Evolutionary conservation across 2,888 invertebrate species (phyloP), one percentile per base, ranked within the genome.

Genomic region (Netelia virgata): DNA sequence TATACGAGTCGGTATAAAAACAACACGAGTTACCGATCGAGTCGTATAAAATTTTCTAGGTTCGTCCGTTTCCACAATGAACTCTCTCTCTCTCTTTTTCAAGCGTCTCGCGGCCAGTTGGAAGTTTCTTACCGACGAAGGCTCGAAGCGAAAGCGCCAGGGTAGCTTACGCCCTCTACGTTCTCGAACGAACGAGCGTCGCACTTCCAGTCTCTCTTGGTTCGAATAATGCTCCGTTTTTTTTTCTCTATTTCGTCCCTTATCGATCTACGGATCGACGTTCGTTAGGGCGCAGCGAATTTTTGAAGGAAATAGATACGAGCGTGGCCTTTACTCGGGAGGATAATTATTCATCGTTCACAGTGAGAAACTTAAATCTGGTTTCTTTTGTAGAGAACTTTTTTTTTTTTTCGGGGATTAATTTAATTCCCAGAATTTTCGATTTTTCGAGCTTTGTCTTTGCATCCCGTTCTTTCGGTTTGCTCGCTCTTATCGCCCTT

Each of bases 161-260:
- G 73, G 53, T 41, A 79, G 72, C 57, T 73, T 47, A 73, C 79
- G 79, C 79, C 20, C 66, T 43, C 79, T 73, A 59, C 36, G 41
- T 36, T 79, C 11, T 18, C n/a, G 20, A 14, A 9, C n/a, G 50
- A 53, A 2, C 41, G 50, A 57, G 28, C 23, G 1, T n/a, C 14
- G 28, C 41, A 70, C 20, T 8, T 77, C 50, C 47, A 47, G 9
- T 50, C 47, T 53, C 5, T 23, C n/a, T 11, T 36, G 53, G 23
- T 11, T 55, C 28, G 16, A 53, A 55, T 63, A 8, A 23, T 43
- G 36, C 8, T 59, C 14, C 61, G n/a, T n/a, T 47, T 41, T 18
- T 72, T 18, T 41, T 59, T 57, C n/a, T 57, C 3, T 47, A 11
- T 47, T 6, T 59, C 14, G 8, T 47, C 47, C 14, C 14, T 47